Conservation (phyloP, 2,797 vertebrate genomes). For the Neosilurus mollespiculum region DNA sequence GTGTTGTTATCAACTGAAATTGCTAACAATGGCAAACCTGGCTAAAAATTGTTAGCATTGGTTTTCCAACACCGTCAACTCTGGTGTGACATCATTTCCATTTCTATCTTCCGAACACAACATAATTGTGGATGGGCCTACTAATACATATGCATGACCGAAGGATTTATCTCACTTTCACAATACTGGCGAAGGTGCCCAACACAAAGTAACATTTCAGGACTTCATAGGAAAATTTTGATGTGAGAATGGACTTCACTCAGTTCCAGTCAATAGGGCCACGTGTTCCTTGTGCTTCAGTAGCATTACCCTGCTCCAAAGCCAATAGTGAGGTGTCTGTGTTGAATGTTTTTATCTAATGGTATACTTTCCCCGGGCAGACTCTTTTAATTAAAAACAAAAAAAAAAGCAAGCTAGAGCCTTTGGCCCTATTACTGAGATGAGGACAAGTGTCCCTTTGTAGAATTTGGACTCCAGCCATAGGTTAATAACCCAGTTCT, state of each 20-base stretch:
- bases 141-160: too few relatives aligned
- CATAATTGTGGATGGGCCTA: too few relatives aligned
- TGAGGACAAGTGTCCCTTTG: constrained; percentile 8
- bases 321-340: neutral
- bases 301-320: neutral
- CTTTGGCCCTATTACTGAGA: neutral
- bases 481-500: neutral
- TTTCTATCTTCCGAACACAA: too few relatives aligned
- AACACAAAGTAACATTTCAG: neutral
- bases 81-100: too few relatives aligned
- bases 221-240: neutral
- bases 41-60: too few relatives aligned
- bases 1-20: too few relatives aligned
- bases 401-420: neutral
- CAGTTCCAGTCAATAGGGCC: neutral
- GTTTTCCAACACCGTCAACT: too few relatives aligned
- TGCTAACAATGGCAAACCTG: too few relatives aligned
- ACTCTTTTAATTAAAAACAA: neutral
- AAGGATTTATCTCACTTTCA: neutral
- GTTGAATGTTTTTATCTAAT: neutral
- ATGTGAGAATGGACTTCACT: neutral
- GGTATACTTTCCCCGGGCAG: neutral
- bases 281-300: neutral
- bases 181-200: neutral
- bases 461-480: constrained; percentile 3